Conservation (phyloP, 2,113 vertebrate genomes). For the Mirounga angustirostris region DNA sequence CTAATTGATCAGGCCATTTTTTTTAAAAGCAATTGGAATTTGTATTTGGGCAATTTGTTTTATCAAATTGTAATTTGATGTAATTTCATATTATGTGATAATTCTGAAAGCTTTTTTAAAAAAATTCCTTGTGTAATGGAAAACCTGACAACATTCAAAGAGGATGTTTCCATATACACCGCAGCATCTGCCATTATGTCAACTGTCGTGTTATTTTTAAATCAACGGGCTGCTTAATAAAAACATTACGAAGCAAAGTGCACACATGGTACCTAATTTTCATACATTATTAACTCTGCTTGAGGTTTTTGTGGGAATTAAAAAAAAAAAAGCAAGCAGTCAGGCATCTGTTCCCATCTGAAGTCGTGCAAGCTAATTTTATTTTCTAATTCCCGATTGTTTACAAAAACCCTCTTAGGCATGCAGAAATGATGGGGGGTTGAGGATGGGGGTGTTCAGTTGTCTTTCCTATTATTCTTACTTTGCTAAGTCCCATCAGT, state of each 20-base stretch:
- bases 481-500: not conserved
- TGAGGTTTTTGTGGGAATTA: slow-evolving; percentile 73
- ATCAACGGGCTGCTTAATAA: slow-evolving; percentile 64
- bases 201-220: slow-evolving; percentile 59
- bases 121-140: not conserved
- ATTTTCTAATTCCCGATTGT: slow-evolving; percentile 70
- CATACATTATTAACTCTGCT: slow-evolving; percentile 80
- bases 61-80: not conserved
- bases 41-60: not conserved
- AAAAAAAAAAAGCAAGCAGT: slow-evolving; percentile 44
- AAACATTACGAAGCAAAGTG: slow-evolving; percentile 70
- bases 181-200: not conserved
- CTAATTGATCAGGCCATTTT: not conserved
- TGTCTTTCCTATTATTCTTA: not conserved
- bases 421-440: not conserved
- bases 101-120: slow-evolving; percentile 26
- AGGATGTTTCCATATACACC: slow-evolving; percentile 44
- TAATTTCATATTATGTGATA: slow-evolving; percentile 10
- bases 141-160: not conserved
- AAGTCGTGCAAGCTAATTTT: slow-evolving; percentile 66
- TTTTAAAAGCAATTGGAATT: not conserved
- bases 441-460: not conserved
- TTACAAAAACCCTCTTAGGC: slow-evolving; percentile 63
- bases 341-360: slow-evolving; percentile 71
- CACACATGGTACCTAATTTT: slow-evolving; percentile 79